Evolutionary conservation across 1,140 invertebrate genomes (phyloP).

Genomic region (Nilaparvata lugens): DNA sequence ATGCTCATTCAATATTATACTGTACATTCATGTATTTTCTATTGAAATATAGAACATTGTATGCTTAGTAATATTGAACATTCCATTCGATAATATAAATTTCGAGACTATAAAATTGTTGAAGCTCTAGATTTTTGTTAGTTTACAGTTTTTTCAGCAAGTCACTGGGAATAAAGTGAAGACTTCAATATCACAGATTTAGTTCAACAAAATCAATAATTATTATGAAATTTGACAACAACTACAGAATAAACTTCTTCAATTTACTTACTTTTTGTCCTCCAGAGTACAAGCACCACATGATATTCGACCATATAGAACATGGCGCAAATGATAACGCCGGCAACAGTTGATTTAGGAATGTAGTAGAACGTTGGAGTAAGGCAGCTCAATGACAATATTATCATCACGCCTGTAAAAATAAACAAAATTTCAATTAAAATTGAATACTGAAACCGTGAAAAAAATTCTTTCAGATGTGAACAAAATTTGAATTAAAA

Average conservation of each 20-base stretch:
- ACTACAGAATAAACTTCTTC: neutral
- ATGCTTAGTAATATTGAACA: no score
- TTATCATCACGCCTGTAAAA: slow-evolving; percentile 45
- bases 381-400: slow-evolving; percentile 58
- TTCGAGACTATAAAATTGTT: no score
- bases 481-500: no score
- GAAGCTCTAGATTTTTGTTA: no score
- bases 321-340: slow-evolving; percentile 70
- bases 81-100: no score
- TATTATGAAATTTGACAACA: neutral
- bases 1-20: no score
- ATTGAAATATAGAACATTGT: no score
- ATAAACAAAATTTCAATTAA: neutral
- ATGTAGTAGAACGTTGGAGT: slow-evolving; percentile 67
- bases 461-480: no score
- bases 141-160: no score
- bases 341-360: slow-evolving; percentile 65
- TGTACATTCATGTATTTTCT: no score
- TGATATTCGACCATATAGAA: slow-evolving; percentile 70
- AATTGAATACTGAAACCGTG: no score
- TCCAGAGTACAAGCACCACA: slow-evolving; percentile 67
- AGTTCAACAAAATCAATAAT: neutral
- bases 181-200: neutral
- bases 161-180: neutral
- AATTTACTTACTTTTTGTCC: slow-evolving; percentile 61